These are phyloP conservation scores for Melitaea athalia DNA, from an alignment of 2,888 invertebrate species.

Conservation along the genomic window DNA sequence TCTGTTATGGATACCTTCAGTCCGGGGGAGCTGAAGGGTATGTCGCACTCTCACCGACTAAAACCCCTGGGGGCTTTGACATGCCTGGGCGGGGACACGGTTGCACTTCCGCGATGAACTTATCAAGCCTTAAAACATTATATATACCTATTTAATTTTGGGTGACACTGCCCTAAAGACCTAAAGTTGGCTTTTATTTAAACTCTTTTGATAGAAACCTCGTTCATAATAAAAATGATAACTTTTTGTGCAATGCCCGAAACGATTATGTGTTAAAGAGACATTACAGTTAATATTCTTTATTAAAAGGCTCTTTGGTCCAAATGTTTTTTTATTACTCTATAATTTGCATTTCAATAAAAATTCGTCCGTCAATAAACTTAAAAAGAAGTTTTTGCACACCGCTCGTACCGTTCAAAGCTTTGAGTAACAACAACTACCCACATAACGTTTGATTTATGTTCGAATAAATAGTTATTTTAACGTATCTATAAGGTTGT, in stretches of 20 bases:
- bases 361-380: constrained; percentile 22
- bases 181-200: too few species aligned
- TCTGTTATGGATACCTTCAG: too few species aligned
- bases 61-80: too few species aligned
- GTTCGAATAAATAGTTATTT: constrained; percentile 16
- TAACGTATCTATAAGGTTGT: constrained; percentile 24
- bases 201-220: too few species aligned
- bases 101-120: too few species aligned
- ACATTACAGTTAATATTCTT: not conserved
- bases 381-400: constrained; percentile 30
- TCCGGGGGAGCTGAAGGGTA: too few species aligned
- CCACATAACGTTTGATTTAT: constrained; percentile 45
- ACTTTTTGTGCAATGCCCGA: not conserved
- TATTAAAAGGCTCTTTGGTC: not conserved
- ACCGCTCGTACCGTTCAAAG: constrained; percentile 23
- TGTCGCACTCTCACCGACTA: too few species aligned
- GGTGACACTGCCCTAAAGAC: too few species aligned
- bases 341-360: not conserved
- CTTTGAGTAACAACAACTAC: constrained; percentile 27
- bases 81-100: too few species aligned
- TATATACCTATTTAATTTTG: too few species aligned
- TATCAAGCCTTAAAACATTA: too few species aligned
- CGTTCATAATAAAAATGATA: too few species aligned
- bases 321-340: not conserved
- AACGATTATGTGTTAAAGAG: not conserved